Base-by-base conservation (phyloP, 2,888 invertebrate species). In the Anagyrus pseudococci region DNA sequence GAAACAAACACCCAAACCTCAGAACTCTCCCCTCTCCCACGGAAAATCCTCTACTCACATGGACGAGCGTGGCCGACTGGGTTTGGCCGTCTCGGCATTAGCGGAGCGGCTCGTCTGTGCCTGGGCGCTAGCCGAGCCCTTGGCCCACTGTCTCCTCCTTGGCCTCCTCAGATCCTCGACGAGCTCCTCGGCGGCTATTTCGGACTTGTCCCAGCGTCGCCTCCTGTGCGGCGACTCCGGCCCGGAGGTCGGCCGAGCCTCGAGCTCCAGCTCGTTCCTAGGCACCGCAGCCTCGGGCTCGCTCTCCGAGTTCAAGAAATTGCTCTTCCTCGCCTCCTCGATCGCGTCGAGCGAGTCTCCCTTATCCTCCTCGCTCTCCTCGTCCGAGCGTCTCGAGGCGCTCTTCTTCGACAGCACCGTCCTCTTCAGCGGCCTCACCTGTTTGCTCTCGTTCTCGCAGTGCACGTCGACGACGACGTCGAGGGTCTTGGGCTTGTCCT, bases 91-190 rank as follows among this genome's bases (percentile, higher is more conserved):
- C 13, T 63, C 60, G 2, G 58, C 61, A 2, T 63, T 63, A 1
- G 56, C 44, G 7, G 58, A 60, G 8, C 0, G 62, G 52, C 20
- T 62, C 41, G 10, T 58, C 29, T n/a, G 4, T 58, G 68, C 6
- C 7, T 55, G 44, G 1, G 57, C 64, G 48, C 53, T 60, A 0
- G 22, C 29, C 7, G 70, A 58, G 19, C 73, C 70, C 20, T 77
- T 74, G 0, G 72, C 70, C 79, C 79, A 79, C 15, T 74, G 71
- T 55, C 74, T 77, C 17, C 78, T 67, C 25, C 68, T 61, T 4
- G 67, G 68, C n/a, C 56, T 64, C 19, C 20, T 61, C 25, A 58
- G 13, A 37, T 67, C 64, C n/a, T 62, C 64, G 6, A 64, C 53
- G 2, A 64, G 10, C 29, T 62, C 26, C 0, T 43, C 53, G 0